Percentiles rank a stretch among this genome's conserved stretches.
phyloP scores from a whole-genome alignment of 92 coral and sea anemone species.

The Bergia puertoricense region DNA sequence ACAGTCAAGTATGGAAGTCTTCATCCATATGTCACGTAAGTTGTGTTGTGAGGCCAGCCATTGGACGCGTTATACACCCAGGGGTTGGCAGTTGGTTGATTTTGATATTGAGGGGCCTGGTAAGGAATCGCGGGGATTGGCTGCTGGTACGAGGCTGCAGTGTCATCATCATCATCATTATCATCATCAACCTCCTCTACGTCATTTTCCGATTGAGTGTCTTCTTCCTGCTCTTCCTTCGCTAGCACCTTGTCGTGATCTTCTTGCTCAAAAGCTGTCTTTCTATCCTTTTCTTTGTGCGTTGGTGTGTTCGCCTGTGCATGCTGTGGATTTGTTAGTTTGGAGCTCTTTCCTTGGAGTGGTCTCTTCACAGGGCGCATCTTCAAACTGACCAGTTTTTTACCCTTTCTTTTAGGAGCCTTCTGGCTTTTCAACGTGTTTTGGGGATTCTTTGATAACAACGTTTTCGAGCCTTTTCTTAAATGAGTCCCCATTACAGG shows the following conservation, averaged over 20 bases:
- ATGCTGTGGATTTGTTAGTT: neutral
- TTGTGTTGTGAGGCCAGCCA: slow-evolving; percentile 39
- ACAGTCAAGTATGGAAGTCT: neutral
- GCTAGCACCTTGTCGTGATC: neutral
- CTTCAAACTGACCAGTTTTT: neutral
- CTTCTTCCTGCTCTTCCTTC: neutral
- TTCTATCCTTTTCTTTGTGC: neutral
- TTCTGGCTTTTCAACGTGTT: neutral
- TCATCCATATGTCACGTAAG: slow-evolving; percentile 26
- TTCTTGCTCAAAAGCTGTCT: neutral
- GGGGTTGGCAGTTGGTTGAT: slow-evolving; percentile 29
- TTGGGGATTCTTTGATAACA: neutral
- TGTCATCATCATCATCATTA: neutral
- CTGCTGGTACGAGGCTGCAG: slow-evolving; percentile 19
- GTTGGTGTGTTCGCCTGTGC: neutral
- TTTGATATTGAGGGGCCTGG: slow-evolving; percentile 28
- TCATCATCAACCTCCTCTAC: neutral
- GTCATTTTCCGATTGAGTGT: neutral
- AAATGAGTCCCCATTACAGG: neutral
- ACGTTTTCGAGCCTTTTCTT: slow-evolving; percentile 8
- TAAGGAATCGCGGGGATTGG: slow-evolving; percentile 6
- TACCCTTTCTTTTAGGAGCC: neutral
- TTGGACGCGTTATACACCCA: slow-evolving; percentile 38
- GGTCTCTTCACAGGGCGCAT: slow-evolving; percentile 9
- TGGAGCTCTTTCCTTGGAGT: neutral